Conservation (phyloP, 2,888 invertebrate genomes). For the Drosophila fulvimacula region DNA sequence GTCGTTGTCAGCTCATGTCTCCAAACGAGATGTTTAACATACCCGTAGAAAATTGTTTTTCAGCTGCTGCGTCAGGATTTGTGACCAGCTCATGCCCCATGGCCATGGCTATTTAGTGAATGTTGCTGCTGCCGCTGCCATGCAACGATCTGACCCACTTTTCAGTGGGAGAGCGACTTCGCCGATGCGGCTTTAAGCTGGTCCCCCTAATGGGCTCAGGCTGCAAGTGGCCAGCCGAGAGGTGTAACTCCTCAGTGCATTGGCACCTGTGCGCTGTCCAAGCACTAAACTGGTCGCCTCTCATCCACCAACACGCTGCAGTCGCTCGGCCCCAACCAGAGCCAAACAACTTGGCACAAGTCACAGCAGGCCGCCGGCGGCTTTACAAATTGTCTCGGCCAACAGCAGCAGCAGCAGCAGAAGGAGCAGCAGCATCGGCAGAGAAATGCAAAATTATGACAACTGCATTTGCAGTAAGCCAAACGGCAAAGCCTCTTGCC, state of each 20-base stretch:
- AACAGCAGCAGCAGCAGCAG: slow-evolving; percentile 17
- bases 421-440: slow-evolving; percentile 24
- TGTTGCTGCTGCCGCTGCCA: slow-evolving; percentile 55
- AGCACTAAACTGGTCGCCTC: slow-evolving; percentile 59
- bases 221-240: slow-evolving; percentile 26
- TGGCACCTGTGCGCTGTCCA: slow-evolving; percentile 53
- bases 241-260: slow-evolving; percentile 8
- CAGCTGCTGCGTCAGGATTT: slow-evolving; percentile 78
- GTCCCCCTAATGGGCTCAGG: slow-evolving; percentile 66
- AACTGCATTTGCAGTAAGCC: slow-evolving; percentile 78
- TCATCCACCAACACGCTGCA: slow-evolving; percentile 60
- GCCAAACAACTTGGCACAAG: slow-evolving; percentile 73
- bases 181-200: slow-evolving; percentile 63
- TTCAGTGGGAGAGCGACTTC: slow-evolving; percentile 41
- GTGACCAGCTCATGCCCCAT: slow-evolving; percentile 42
- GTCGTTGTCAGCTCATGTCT: slow-evolving; percentile 67
- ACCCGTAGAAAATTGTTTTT: slow-evolving; percentile 79
- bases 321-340: slow-evolving; percentile 52
- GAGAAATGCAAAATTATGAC: slow-evolving; percentile 80
- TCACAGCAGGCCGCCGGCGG: slow-evolving; percentile 72
- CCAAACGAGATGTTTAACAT: slow-evolving; percentile 74
- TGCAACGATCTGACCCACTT: slow-evolving; percentile 71
- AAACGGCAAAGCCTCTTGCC: slow-evolving; percentile 30
- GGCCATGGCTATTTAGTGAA: slow-evolving; percentile 71
- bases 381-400: slow-evolving; percentile 65